A percentile compares a stretch with the other conserved stretches of the same genome.
Evolutionary conservation across 2,888 invertebrate species (phyloP).

Genomic region (Papilio protenor): DNA sequence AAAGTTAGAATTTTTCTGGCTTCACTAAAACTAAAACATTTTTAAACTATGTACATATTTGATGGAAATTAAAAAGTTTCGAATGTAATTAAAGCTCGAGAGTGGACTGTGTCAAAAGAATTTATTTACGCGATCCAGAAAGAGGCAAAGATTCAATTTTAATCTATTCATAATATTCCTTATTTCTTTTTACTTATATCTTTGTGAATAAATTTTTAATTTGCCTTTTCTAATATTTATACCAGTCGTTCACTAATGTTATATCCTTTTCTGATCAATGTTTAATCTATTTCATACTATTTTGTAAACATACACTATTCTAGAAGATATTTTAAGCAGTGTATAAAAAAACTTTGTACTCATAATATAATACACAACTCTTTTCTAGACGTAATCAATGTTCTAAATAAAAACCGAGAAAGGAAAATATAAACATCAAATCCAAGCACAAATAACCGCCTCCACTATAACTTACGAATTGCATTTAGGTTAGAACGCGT

Average conservation of each 20-base stretch:
- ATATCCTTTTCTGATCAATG: too few species aligned
- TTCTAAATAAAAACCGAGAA: neutral
- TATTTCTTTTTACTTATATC: neutral
- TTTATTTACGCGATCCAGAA: conserved; percentile 2
- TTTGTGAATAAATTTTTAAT: neutral
- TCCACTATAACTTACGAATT: neutral
- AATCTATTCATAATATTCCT: neutral
- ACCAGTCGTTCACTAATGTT: too few species aligned
- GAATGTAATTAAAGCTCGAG: neutral
- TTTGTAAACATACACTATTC: neutral
- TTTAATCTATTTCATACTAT: too few species aligned
- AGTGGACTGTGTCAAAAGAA: neutral
- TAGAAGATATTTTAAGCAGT: neutral
- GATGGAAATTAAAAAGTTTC: conserved; percentile 14
- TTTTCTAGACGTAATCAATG: neutral
- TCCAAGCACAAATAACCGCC: neutral
- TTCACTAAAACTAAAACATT: conserved; percentile 4
- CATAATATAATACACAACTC: neutral
- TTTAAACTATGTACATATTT: conserved; percentile 5
- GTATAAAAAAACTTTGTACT: too few species aligned
- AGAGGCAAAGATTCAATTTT: neutral
- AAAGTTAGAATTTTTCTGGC: neutral
- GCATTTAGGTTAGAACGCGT: neutral
- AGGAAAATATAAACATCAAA: neutral
- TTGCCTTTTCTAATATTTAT: neutral